These are phyloP conservation scores for Entomobrya proxima DNA, from an alignment of 2,888 invertebrate species.

Conservation along the genomic window DNA sequence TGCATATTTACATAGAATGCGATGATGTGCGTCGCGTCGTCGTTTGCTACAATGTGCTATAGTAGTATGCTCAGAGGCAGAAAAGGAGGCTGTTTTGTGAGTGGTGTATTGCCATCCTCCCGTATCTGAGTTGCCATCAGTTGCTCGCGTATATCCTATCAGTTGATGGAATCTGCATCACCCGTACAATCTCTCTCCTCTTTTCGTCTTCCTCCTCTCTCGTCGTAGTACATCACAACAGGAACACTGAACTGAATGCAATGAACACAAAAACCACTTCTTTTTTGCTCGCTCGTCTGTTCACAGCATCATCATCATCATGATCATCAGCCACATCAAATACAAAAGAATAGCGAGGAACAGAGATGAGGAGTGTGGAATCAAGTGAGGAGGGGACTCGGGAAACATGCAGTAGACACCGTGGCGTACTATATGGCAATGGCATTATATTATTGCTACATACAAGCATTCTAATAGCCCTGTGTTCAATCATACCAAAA, in stretches of 20 bases:
- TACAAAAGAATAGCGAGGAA: conserved; percentile 17
- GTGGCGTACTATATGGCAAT: conserved; percentile 12
- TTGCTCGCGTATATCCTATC: conserved; percentile 59
- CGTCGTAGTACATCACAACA: not conserved
- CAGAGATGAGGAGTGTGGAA: conserved; percentile 46
- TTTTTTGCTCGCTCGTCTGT: conserved; percentile 25
- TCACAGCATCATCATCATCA: not conserved
- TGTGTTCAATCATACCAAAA: not conserved
- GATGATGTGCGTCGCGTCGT: conserved; percentile 19
- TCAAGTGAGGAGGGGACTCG: conserved; percentile 46
- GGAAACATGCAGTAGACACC: conserved; percentile 30
- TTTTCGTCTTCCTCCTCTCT: not conserved
- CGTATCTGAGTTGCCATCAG: conserved; percentile 63
- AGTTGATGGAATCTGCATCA: conserved; percentile 66
- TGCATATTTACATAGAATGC: too few species aligned
- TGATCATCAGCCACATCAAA: not conserved
- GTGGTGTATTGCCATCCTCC: conserved; percentile 62
- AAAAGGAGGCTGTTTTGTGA: conserved; percentile 41
- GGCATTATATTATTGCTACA: not conserved
- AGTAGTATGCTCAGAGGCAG: conserved; percentile 35
- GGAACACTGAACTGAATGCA: not conserved
- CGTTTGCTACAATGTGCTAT: conserved; percentile 17
- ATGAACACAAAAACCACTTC: not conserved
- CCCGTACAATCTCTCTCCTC: conserved; percentile 51
- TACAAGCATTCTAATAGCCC: not conserved